Evolutionary conservation across 2,888 invertebrate species (phyloP), one percentile per base, ranked within the genome.

Genomic region (Lasiommata megera): DNA sequence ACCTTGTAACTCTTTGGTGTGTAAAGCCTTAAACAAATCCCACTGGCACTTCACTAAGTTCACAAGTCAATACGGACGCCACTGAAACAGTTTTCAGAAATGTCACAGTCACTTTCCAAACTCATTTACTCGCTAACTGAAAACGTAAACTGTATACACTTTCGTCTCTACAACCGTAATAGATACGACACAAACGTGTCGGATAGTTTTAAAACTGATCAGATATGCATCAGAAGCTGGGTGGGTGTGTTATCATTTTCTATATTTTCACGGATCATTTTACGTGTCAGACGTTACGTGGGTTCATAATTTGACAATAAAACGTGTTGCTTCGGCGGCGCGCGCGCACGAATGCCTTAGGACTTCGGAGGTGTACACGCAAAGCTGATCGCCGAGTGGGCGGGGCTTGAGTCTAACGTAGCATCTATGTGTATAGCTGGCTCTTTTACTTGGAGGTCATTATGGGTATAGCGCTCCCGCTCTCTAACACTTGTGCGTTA

Each of bases 341-440:
- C 87, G 80, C 82, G 88, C 89, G 89, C 88, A 86, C 88, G 84
- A 90, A 89, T 90, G 88, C 80, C 73, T 73, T 66, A 77, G 81
- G 81, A 88, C 73, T 73, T 65, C 77, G 82, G 82, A 88, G 89
- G 89, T 81, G 88, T 88, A 80, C 73, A 82, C 81, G 72, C 77
- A 75, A 77, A 76, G 76, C 75, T 77, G 78, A 74, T 76, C 80
- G 76, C 71, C 67, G 68, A 69, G 73, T 68, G 78, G 89, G 89
- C 88, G 89, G 82, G 88, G 88, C 77, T 70, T 79, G 69, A 73
- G 78, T 88, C 88, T 89, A 89, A 88, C 89, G 88, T 82, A 88
- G 85, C 86, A 71, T 85, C 84, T 84, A 84, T 81, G 76, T 71
- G 65, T 80, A 66, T 55, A 66, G 67, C 78, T 71, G 65, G 85